These are phyloP conservation scores for Palythoa caribaeorum DNA, from an alignment of 92 coral and sea anemone species.

Conservation along the genomic window DNA sequence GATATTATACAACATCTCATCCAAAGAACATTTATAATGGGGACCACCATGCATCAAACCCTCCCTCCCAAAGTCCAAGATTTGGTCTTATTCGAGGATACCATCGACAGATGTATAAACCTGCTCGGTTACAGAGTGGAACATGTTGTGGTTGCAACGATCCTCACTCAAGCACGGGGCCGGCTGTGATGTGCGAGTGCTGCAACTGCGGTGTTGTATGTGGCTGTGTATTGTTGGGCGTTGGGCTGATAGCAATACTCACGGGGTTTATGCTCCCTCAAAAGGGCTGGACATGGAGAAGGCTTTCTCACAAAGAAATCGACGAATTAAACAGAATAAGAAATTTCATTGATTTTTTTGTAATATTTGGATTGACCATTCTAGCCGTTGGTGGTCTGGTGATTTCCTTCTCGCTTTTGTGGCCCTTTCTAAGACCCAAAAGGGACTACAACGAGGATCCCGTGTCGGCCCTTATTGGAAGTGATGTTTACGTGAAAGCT, in stretches of 20 bases:
- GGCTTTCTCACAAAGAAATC: constrained; percentile 55
- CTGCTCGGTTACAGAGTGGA: constrained; percentile 31
- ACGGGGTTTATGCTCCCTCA: constrained; percentile 85
- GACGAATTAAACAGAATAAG: constrained; percentile 59
- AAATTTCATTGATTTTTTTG: constrained; percentile 74
- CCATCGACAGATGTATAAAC: constrained; percentile 95
- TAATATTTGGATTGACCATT: constrained; percentile 80
- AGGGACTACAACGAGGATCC: constrained; percentile 54
- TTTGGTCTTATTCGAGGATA: constrained; percentile 97
- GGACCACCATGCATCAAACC: background rate
- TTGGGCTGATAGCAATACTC: constrained; percentile 80
- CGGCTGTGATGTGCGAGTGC: constrained; percentile 7
- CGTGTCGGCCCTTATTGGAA: constrained; percentile 65
- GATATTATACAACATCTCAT: constrained; percentile 25
- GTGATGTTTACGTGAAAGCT: constrained; percentile 90
- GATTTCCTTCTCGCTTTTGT: constrained; percentile 77
- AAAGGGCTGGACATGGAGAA: constrained; percentile 38
- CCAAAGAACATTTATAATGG: constrained; percentile 20
- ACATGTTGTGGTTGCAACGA: constrained; percentile 78
- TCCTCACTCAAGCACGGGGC: constrained; percentile 35
- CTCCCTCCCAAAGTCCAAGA: constrained; percentile 56
- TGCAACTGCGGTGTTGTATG: constrained; percentile 83
- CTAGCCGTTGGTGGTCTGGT: constrained; percentile 84
- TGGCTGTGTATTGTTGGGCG: constrained; percentile 75
- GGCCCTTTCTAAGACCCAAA: constrained; percentile 78